A percentile compares a stretch with the other conserved stretches of the same genome.
Conservation (phyloP, 2,888 invertebrate genomes). For the Pimpla rufipes region DNA sequence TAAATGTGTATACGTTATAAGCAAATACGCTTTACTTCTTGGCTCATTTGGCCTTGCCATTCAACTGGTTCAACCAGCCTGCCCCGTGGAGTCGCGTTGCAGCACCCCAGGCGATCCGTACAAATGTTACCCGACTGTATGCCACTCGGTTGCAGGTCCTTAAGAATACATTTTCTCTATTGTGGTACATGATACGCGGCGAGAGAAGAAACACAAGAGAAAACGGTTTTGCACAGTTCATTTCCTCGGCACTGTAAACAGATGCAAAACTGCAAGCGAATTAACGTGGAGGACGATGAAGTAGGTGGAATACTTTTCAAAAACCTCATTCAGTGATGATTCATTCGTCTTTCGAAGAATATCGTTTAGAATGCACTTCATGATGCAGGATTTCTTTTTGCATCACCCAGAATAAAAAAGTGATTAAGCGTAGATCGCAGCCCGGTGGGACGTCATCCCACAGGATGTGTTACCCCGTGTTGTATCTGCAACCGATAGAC, state of each 20-base stretch:
- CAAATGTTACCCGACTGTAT: background rate
- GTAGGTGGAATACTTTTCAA: too few species aligned
- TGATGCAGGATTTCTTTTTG: background rate
- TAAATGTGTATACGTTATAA: conserved; percentile 2
- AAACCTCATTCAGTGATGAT: too few species aligned
- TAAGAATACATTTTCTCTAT: conserved; percentile 16
- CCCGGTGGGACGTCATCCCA: background rate
- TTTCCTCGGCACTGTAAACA: background rate
- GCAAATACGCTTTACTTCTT: conserved; percentile 17
- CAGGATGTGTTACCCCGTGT: background rate
- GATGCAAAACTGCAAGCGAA: background rate
- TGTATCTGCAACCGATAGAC: background rate
- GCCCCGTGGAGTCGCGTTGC: background rate
- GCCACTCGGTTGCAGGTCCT: conserved; percentile 14
- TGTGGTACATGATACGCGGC: background rate
- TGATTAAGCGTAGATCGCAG: background rate
- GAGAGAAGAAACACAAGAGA: background rate
- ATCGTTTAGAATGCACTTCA: too few species aligned
- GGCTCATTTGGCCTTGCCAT: conserved; percentile 18
- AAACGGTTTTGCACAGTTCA: background rate
- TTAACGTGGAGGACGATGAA: background rate
- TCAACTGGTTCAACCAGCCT: background rate
- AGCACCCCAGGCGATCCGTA: conserved; percentile 11
- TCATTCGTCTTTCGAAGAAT: too few species aligned
- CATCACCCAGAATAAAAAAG: background rate